These are phyloP conservation scores for Cotesia vestalis DNA, from an alignment of 1,140 invertebrate genomes.

Conservation along the genomic window DNA sequence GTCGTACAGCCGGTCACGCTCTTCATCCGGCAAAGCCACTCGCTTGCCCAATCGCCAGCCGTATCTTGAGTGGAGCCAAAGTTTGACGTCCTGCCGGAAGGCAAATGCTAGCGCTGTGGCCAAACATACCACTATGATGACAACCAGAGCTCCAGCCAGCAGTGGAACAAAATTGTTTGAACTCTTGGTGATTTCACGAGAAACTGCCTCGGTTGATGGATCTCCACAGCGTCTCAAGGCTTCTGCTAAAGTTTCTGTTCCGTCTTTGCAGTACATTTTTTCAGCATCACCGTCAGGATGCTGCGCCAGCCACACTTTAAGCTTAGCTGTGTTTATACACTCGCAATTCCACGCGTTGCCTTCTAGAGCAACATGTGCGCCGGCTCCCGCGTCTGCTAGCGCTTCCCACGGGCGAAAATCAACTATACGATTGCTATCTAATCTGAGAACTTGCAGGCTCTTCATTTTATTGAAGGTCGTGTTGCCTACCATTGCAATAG, in stretches of 20 bases:
- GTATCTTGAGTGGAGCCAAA: slow-evolving; percentile 79
- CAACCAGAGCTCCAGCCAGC: slow-evolving; percentile 76
- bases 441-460: slow-evolving; percentile 81
- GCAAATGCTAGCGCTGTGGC: slow-evolving; percentile 76
- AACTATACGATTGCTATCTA: slow-evolving; percentile 85
- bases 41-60: slow-evolving; percentile 76
- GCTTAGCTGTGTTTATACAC: slow-evolving; percentile 80
- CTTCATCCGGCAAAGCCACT: slow-evolving; percentile 68
- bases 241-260: slow-evolving; percentile 69
- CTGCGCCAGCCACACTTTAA: slow-evolving; percentile 78
- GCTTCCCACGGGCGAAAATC: slow-evolving; percentile 81
- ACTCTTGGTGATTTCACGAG: slow-evolving; percentile 63
- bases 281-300: slow-evolving; percentile 73
- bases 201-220: slow-evolving; percentile 56
- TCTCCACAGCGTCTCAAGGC: slow-evolving; percentile 72
- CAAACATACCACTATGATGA: slow-evolving; percentile 76
- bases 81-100: slow-evolving; percentile 77
- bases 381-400: slow-evolving; percentile 73
- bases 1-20: slow-evolving; percentile 82
- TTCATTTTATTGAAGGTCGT: slow-evolving; percentile 83
- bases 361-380: slow-evolving; percentile 77
- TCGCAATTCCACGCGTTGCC: slow-evolving; percentile 92
- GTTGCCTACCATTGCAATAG: slow-evolving; percentile 84
- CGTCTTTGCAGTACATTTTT: slow-evolving; percentile 73
- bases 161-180: slow-evolving; percentile 75